Base-by-base conservation (phyloP, 2,888 invertebrate species). In the Pocota personata region DNA sequence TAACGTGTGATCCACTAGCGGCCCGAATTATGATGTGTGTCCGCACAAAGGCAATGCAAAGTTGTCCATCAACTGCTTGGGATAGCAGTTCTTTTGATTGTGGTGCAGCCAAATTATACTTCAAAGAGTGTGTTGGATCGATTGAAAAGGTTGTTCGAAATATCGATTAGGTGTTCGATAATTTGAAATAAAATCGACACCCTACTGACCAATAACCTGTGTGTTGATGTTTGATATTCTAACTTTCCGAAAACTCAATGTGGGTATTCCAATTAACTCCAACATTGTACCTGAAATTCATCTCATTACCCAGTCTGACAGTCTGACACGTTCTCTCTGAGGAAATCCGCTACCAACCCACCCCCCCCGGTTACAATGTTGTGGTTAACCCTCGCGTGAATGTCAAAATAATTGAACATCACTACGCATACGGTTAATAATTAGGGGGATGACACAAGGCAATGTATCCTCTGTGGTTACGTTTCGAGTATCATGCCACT, bases 351-450 rank as follows among this genome's bases (percentile, higher is more conserved):
- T 1, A 12, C 8, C 37, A 21, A 8, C 24, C 24, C 30, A 2
- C 32, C 43, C n/a, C n/a, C 37, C 16, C 40, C 27, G 43, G n/a
- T n/a, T n/a, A n/a, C n/a, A n/a, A n/a, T 40, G 64, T 30, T 64
- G 57, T 37, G 64, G 79, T 58, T 58, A 16, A 58, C 64, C 79
- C 50, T 37, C 62, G 48, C 72, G 72, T 72, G 72, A 72, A 72
- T 66, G 79, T 72, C 79, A 79, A 79, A 79, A 79, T 79, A 79
- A 79, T 72, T 72, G 66, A 73, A 79, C 79, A 66, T 72, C 64
- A 73, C 79, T 72, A 40, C 79, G 72, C 79, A 66, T 58, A 58
- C 14, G 72, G 72, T 79, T 72, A 72, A 79, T 66, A 62, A 72
- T 72, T 64, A 72, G 78, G 71, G 43, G 27, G 55, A 62, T 62